Evolutionary conservation across 2,797 vertebrate species (phyloP).

Genomic region (Rhabdomys pumilio): DNA sequence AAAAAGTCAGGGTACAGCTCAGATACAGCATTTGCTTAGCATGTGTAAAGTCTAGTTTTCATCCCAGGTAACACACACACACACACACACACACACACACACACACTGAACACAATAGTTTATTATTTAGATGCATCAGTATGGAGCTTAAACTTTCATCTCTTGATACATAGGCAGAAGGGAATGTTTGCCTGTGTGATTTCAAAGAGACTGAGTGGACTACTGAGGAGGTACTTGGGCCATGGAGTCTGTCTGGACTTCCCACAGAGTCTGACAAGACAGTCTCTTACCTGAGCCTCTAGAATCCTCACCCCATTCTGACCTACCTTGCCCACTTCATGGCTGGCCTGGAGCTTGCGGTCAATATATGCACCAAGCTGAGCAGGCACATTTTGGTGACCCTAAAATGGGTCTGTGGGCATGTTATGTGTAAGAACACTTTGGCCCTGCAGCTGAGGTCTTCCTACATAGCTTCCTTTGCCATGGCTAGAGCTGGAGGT

Average conservation of each 20-base stretch:
- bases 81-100: neutral
- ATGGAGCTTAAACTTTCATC: neutral
- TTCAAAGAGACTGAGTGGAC: slow-evolving; percentile 10
- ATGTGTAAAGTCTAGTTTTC: neutral
- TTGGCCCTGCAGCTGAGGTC: neutral
- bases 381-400: slow-evolving; percentile 13
- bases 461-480: neutral
- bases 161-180: slow-evolving; percentile 32
- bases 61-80: neutral
- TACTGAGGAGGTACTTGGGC: neutral
- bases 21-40: neutral
- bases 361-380: neutral
- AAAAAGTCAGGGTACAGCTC: neutral
- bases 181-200: neutral
- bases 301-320: neutral
- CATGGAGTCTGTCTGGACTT: slow-evolving; percentile 18
- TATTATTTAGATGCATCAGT: slow-evolving; percentile 29
- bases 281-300: slow-evolving; percentile 49
- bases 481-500: neutral
- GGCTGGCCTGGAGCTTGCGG: neutral
- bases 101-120: neutral
- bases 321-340: neutral
- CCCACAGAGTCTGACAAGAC: neutral
- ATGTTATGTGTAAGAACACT: neutral
- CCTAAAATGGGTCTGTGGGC: neutral